Conservation (phyloP, 1,140 invertebrate species). For the Eriocheir sinensis region DNA sequence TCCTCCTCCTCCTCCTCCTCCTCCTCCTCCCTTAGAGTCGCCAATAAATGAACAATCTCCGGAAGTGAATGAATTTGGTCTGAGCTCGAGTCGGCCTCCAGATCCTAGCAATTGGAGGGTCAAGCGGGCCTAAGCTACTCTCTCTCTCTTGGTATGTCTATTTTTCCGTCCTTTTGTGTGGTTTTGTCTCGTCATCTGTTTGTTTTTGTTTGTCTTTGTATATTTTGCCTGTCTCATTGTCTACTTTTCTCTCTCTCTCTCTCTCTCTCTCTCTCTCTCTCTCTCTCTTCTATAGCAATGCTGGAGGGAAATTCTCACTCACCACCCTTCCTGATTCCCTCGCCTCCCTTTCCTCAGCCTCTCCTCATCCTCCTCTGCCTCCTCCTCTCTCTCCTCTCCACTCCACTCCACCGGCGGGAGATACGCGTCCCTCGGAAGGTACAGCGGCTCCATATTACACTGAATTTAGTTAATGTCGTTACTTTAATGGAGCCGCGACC, state of each 20-base stretch:
- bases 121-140: constrained; percentile 37
- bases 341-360: background rate
- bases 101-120: constrained; percentile 58
- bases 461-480: constrained; percentile 59
- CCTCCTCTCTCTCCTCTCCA: background rate
- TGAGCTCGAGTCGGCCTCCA: constrained; percentile 18
- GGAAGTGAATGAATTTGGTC: constrained; percentile 28
- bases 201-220: background rate
- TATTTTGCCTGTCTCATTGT: background rate
- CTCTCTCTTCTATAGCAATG: background rate
- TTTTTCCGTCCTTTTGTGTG: background rate
- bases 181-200: background rate
- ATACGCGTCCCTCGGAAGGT: constrained; percentile 19
- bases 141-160: constrained; percentile 27
- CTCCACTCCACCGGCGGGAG: background rate
- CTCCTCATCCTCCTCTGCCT: background rate
- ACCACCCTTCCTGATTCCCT: constrained; percentile 1
- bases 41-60: constrained; percentile 53
- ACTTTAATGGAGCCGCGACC: constrained; percentile 51
- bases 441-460: constrained; percentile 36
- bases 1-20: background rate
- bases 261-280: background rate
- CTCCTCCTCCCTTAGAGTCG: background rate
- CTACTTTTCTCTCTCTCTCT: background rate
- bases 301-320: constrained; percentile 12